Evolutionary conservation across 2,888 invertebrate genomes (phyloP).

Genomic region (Erebia ligea): DNA sequence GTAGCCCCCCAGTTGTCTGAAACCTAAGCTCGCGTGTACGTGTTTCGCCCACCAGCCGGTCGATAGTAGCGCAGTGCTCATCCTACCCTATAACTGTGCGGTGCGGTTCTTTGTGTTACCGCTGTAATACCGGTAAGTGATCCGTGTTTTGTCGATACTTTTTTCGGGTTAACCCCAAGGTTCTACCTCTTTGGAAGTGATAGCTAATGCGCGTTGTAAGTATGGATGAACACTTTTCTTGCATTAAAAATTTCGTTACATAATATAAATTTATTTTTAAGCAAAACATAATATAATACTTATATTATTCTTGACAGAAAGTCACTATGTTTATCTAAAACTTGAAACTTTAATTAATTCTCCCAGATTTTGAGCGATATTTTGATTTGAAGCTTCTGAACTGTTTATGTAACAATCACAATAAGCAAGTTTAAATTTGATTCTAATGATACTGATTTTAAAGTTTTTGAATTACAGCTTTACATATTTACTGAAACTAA

Average conservation of each 20-base stretch:
- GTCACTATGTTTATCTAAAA: not conserved
- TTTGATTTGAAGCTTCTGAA: not conserved
- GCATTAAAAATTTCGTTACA: not conserved
- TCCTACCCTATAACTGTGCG: constrained; percentile 49
- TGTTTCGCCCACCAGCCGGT: constrained; percentile 63
- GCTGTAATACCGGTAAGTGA: constrained; percentile 27
- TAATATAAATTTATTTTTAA: too few relatives aligned
- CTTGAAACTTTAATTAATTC: not conserved
- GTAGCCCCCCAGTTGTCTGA: constrained; percentile 45
- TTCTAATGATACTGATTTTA: not conserved
- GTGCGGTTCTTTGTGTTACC: constrained; percentile 25
- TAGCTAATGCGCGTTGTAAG: not conserved
- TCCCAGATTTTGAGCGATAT: not conserved
- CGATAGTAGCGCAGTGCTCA: constrained; percentile 77
- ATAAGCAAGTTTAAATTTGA: not conserved
- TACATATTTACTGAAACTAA: not conserved
- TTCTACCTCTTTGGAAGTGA: constrained; percentile 6
- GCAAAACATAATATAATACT: too few relatives aligned
- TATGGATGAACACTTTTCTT: not conserved
- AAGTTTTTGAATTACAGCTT: not conserved
- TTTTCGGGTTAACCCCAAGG: constrained; percentile 15
- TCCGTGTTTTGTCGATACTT: constrained; percentile 29
- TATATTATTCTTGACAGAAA: not conserved
- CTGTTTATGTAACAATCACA: not conserved
- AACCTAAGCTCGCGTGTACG: constrained; percentile 66